Evolutionary conservation across 2,888 invertebrate genomes (phyloP).

Genomic region (Magallana nippona): DNA sequence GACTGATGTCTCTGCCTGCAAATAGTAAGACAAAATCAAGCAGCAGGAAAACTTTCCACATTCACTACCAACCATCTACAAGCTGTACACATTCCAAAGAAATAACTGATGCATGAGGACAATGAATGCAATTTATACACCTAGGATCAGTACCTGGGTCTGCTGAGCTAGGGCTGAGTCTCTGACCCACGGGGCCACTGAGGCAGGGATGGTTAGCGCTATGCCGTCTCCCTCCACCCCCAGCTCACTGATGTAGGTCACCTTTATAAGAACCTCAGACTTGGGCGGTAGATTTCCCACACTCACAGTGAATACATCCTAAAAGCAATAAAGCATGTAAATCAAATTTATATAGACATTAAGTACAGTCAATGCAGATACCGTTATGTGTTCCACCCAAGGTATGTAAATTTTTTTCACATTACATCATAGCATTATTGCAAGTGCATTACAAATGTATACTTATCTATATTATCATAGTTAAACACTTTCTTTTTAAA

Average conservation of each 20-base stretch:
- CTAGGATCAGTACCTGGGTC: conserved; percentile 68
- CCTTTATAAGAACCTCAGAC: conserved; percentile 78
- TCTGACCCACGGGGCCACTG: conserved; percentile 78
- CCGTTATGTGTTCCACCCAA: too few relatives aligned
- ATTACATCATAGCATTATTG: too few relatives aligned
- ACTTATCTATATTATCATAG: background rate
- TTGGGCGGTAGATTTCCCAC: conserved; percentile 80
- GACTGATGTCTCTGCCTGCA: conserved; percentile 15
- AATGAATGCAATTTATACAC: too few relatives aligned
- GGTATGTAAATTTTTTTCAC: too few relatives aligned
- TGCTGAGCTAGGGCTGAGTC: conserved; percentile 69
- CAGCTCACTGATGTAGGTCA: conserved; percentile 80
- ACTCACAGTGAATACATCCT: conserved; percentile 80
- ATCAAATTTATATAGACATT: too few relatives aligned
- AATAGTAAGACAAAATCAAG: background rate
- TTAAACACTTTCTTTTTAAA: background rate
- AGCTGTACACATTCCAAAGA: too few relatives aligned
- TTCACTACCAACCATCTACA: too few relatives aligned
- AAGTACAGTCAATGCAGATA: too few relatives aligned
- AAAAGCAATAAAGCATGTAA: conserved; percentile 42
- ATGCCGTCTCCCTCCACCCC: conserved; percentile 77
- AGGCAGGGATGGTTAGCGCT: conserved; percentile 75
- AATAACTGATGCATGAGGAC: too few relatives aligned
- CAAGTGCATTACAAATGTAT: too few relatives aligned
- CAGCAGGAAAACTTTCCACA: background rate